Conservation (phyloP, 2,797 vertebrate species). For the Squalus acanthias region DNA sequence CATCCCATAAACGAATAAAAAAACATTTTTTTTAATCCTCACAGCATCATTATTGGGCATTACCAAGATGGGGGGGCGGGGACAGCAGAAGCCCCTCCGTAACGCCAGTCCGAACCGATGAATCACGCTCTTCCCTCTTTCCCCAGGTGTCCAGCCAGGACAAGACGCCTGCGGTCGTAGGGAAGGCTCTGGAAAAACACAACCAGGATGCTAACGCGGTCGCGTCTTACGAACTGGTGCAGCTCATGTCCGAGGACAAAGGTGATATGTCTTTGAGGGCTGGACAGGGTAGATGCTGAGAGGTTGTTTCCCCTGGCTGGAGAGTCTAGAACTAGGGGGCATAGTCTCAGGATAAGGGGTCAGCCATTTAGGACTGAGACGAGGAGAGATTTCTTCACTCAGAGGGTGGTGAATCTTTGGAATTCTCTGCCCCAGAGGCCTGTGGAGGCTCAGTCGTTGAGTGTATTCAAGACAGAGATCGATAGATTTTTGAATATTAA, state of each 20-base stretch:
- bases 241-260: slow-evolving; percentile 77
- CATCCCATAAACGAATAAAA: too few species aligned
- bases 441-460: too few species aligned
- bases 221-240: slow-evolving; percentile 74
- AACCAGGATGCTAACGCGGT: slow-evolving; percentile 67
- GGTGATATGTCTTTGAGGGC: slow-evolving; percentile 54
- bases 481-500: too few species aligned
- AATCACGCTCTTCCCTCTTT: slow-evolving; percentile 41
- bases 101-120: not conserved
- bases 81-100: slow-evolving; percentile 41
- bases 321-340: too few species aligned
- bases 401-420: too few species aligned
- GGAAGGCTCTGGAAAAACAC: slow-evolving; percentile 81
- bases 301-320: too few species aligned
- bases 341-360: too few species aligned
- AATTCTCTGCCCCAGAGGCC: too few species aligned
- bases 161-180: slow-evolving; percentile 78
- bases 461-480: too few species aligned
- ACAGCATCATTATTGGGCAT: not conserved
- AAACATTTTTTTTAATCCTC: too few species aligned
- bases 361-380: too few species aligned
- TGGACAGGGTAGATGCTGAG: not conserved
- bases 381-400: too few species aligned
- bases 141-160: slow-evolving; percentile 83
- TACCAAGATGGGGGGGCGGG: not conserved